Evolutionary conservation across 2,113 vertebrate genomes (phyloP), one percentile per base, ranked within the genome.

Genomic region (Mirounga angustirostris): DNA sequence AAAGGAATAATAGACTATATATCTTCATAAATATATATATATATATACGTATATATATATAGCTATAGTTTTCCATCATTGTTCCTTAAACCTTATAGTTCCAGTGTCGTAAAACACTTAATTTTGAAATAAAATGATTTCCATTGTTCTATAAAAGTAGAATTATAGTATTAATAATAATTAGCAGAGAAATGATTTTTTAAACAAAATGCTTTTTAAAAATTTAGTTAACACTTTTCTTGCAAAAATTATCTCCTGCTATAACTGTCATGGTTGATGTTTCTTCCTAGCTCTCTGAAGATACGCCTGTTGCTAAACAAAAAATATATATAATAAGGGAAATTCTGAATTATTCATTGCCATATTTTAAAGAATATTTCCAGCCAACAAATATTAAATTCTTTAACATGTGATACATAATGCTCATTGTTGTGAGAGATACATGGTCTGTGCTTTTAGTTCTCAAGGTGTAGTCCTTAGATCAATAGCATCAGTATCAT

Each of bases 301-400:
- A 74, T 63, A 33, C 2, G 14, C 30, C 19, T 40, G 4, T 69
- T 94, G 69, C 74, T 40, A 87, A 74, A 59, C 65, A 79, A 58
- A 95, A 67, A 52, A 36, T 46, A 13, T 79, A 21, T 33, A 2
- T 65, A 79, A 65, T 79, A 88, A 78, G 90, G 26, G 28, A 4
- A 63, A 84, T 90, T 97, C 54, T 93, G 36, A 90, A 69, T 93
- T 96, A n/a, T 33, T 82, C 24, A 61, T 73, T 81, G 73, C 5
- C 7, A n/a, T 69, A 71, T 59, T 92, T 78, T 54, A 79, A 71
- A 79, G 24, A 78, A 40, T 82, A 28, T 83, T 83, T 96, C 28
- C 5, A 80, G 50, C n/a, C 0, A 16, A 28, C 15, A 56, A 63
- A 12, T 81, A 43, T 6, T 56, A 67, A 91, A 30, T 95, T 61